Conservation (phyloP, 2,888 invertebrate species). For the Crioceris asparagi region DNA sequence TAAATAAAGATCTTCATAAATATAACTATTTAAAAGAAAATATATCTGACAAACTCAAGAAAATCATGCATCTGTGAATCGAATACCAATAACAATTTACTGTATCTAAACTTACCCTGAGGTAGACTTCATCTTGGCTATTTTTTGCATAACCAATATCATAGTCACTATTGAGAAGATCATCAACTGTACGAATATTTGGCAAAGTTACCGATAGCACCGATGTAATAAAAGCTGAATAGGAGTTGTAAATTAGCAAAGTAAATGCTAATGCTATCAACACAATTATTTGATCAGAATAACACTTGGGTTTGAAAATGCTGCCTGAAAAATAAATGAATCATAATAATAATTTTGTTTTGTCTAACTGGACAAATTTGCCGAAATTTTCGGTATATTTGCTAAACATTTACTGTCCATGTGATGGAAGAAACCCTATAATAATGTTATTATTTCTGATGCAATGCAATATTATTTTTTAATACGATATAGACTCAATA, state of each 20-base stretch:
- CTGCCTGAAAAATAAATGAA: too few species aligned
- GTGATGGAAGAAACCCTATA: too few species aligned
- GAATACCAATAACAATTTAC: background rate
- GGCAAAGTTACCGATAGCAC: constrained; percentile 49
- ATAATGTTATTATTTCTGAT: too few species aligned
- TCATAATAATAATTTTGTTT: too few species aligned
- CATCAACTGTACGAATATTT: constrained; percentile 46
- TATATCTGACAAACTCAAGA: background rate
- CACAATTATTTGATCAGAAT: constrained; percentile 47
- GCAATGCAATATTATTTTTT: too few species aligned
- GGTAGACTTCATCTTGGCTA: constrained; percentile 50
- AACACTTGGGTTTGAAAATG: constrained; percentile 45
- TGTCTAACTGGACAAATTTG: too few species aligned
- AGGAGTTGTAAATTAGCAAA: constrained; percentile 52
- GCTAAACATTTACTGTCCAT: too few species aligned
- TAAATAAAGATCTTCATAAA: too few species aligned
- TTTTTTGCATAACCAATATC: constrained; percentile 50
- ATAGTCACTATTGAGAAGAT: constrained; percentile 48
- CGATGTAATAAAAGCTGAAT: constrained; percentile 56
- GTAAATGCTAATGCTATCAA: constrained; percentile 49
- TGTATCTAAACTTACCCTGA: constrained; percentile 40
- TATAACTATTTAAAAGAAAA: background rate
- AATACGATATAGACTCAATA: too few species aligned
- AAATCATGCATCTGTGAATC: background rate
- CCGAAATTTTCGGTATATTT: too few species aligned